phyloP scores from a whole-genome alignment of 2,797 vertebrate species.

The Molossus molossus region DNA sequence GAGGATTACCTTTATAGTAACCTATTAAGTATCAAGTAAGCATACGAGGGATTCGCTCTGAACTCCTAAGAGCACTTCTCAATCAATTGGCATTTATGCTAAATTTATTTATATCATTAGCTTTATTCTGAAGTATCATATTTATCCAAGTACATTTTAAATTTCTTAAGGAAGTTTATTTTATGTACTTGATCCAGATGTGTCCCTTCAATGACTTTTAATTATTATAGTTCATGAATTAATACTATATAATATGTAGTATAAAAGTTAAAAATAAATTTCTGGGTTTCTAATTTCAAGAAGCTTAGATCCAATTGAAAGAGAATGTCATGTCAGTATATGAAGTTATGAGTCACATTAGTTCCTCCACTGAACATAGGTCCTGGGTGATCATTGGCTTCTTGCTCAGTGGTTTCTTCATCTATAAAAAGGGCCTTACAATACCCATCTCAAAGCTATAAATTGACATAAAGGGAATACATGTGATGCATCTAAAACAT shows the following conservation, averaged over 20 bases:
- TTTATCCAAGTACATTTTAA: neutral
- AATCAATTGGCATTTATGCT: neutral
- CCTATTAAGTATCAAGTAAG: neutral
- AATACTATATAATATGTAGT: too few species aligned
- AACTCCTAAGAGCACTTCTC: neutral
- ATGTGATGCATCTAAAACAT: neutral
- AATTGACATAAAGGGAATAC: neutral
- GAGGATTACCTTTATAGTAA: neutral
- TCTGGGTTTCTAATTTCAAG: neutral
- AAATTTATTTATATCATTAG: neutral
- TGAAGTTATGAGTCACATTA: too few species aligned
- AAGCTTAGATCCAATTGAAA: neutral
- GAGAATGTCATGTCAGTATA: neutral
- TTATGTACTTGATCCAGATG: neutral
- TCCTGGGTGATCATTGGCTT: neutral
- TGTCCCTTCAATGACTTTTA: neutral
- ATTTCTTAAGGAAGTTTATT: conserved; percentile 17
- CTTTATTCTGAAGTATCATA: neutral
- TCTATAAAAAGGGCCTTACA: neutral
- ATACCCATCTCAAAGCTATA: neutral
- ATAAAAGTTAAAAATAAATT: neutral
- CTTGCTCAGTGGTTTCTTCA: neutral
- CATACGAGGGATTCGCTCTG: neutral
- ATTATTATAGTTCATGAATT: neutral
- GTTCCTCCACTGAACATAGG: neutral